A percentile compares a stretch with the other conserved stretches of the same genome.
phyloP scores from a whole-genome alignment of 2,797 vertebrate species.

The Oreochromis grahami region DNA sequence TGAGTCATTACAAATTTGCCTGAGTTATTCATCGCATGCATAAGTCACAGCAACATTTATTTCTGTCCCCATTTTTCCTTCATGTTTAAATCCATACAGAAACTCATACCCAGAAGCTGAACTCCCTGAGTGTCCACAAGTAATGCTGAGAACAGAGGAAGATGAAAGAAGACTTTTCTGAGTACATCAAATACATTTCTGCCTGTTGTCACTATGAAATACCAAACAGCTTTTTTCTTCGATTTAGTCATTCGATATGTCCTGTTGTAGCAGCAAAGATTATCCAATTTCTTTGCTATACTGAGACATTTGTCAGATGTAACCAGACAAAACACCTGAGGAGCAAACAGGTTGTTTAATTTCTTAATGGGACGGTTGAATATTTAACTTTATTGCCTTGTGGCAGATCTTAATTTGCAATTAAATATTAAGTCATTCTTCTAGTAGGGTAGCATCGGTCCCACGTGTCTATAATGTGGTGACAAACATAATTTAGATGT shows the following conservation, averaged over 20 bases:
- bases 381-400: background rate
- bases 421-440: constrained; percentile 5
- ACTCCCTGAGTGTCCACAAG: background rate
- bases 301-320: background rate
- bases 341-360: background rate
- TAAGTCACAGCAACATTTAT: background rate
- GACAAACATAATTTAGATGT: background rate
- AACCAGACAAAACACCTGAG: background rate
- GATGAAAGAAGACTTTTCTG: background rate
- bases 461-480: background rate
- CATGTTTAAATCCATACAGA: background rate
- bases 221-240: background rate
- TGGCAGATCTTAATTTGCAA: background rate
- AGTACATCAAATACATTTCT: background rate
- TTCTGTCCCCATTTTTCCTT: background rate
- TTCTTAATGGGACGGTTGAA: background rate
- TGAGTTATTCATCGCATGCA: background rate
- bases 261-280: background rate
- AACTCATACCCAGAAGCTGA: background rate
- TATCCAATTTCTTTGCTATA: background rate
- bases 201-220: background rate
- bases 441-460: background rate
- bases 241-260: background rate
- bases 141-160: background rate
- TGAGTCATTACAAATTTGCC: background rate